Base-by-base conservation (phyloP, 1,140 invertebrate genomes). In the Cepaea nemoralis region DNA sequence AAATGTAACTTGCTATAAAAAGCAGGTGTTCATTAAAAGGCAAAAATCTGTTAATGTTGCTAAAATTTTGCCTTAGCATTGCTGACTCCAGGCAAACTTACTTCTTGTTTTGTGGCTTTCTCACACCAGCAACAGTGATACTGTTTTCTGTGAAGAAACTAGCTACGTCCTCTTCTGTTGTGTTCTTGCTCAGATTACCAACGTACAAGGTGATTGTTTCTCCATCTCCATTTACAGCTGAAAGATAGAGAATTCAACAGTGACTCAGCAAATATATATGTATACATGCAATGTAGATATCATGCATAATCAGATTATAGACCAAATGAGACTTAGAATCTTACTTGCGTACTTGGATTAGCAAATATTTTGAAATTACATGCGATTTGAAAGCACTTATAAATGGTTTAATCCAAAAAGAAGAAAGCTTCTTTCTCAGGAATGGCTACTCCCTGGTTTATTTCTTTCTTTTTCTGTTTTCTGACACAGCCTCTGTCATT, bases 111-210 rank as follows among this genome's bases (percentile, higher is more conserved):
- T 27, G 75, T 63, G 33, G 48, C n/a, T 63, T 77, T 10, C 75
- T 27, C 10, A 77, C 75, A 40, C 0, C 75, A 27, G 48, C 33
- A 10, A 63, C 50, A 2, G 1, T 77, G 55, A 77, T 39, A 39
- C 33, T 50, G 10, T 77, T 77, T 24, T 77, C 75, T 24, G 14
- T 66, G 50, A 77, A 77, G 42, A 77, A 77, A 37, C 42, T 59
- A 22, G 75, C 6, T 10, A 77, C 19, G 10, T 77, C 75, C 24
- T 59, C 48, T 63, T 77, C 75, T 12, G 50, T 59, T 35, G 75
- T 77, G 22, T 77, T 66, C n/a, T 66, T 77, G 31, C n/a, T 31
- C 33, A 77, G 37, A 24, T 66, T 66, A 27, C 75, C 75, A 33
- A 77, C 75, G 66, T 37, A 77, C 3, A 77, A 27, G 6, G 75